Evolutionary conservation across 1,140 invertebrate genomes (phyloP).

Genomic region (Daktulosphaira vitifoliae): DNA sequence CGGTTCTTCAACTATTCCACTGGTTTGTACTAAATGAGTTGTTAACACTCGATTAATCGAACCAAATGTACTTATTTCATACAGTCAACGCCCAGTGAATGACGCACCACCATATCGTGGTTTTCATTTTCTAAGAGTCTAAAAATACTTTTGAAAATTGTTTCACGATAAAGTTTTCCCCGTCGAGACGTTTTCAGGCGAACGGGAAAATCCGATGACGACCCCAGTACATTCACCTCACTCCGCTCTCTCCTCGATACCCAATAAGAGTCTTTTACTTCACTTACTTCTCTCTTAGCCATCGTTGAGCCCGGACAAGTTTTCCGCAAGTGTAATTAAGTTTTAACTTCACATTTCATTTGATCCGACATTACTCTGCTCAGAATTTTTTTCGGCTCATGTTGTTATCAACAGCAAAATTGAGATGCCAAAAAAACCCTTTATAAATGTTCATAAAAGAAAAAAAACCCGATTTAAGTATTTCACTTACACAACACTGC

Average conservation of each 20-base stretch:
- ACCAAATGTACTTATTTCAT: neutral
- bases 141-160: conserved; percentile 31
- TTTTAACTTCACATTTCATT: conserved; percentile 33
- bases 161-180: conserved; percentile 29
- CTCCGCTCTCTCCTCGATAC: too few relatives aligned
- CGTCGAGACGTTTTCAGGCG: conserved; percentile 8
- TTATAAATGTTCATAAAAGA: too few relatives aligned
- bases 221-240: neutral
- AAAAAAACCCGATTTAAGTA: too few relatives aligned
- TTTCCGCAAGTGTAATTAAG: conserved; percentile 23
- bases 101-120: neutral
- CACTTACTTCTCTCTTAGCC: too few relatives aligned
- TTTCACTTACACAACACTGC: too few relatives aligned
- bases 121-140: conserved; percentile 6
- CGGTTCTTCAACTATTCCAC: too few relatives aligned
- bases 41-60: conserved; percentile 7
- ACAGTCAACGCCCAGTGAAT: neutral
- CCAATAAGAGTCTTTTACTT: too few relatives aligned
- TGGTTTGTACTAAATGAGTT: neutral
- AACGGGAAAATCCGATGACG: conserved; percentile 31
- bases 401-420: too few relatives aligned
- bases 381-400: neutral
- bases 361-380: neutral
- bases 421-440: too few relatives aligned
- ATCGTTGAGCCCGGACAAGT: too few relatives aligned